Percentiles rank a stretch among this genome's conserved stretches.
phyloP scores from a whole-genome alignment of 2,888 invertebrate genomes.

The Pteria penguin region DNA sequence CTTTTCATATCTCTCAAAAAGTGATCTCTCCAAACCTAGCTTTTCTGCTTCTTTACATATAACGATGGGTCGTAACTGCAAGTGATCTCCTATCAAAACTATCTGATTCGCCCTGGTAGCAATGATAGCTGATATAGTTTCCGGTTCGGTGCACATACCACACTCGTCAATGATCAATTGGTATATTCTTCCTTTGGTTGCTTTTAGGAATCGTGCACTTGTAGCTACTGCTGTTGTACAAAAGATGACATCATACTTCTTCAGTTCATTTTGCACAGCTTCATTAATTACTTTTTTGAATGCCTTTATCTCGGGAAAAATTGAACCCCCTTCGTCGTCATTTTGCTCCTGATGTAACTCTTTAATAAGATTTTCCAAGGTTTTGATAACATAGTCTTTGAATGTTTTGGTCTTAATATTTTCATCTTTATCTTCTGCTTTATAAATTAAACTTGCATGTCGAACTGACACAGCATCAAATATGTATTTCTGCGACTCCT shows the following conservation, averaged over 20 bases:
- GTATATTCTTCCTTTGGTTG: conserved; percentile 25
- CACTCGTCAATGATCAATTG: conserved; percentile 74
- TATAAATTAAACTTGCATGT: neutral
- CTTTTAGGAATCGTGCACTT: conserved; percentile 32
- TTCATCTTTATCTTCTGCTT: neutral
- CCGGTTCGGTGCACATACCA: conserved; percentile 75
- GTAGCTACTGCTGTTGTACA: conserved; percentile 62
- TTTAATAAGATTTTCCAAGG: conserved; percentile 15
- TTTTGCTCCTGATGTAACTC: conserved; percentile 32
- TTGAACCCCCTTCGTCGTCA: conserved; percentile 10
- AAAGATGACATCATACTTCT: conserved; percentile 59
- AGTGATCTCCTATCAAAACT: conserved; percentile 75
- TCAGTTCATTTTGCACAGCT: conserved; percentile 54
- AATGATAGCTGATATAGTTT: conserved; percentile 69
- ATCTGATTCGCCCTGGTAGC: conserved; percentile 64
- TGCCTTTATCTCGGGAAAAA: conserved; percentile 33
- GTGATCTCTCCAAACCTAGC: conserved; percentile 28
- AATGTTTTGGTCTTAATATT: conserved; percentile 35
- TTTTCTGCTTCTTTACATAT: conserved; percentile 40
- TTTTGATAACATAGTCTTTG: conserved; percentile 38
- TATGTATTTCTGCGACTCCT: neutral
- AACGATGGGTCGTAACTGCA: conserved; percentile 74
- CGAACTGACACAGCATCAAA: neutral
- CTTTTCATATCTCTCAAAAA: conserved; percentile 32
- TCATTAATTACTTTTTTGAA: conserved; percentile 46